Base-by-base conservation (phyloP, 1,140 invertebrate genomes). In the Cataglyphis hispanica region DNA sequence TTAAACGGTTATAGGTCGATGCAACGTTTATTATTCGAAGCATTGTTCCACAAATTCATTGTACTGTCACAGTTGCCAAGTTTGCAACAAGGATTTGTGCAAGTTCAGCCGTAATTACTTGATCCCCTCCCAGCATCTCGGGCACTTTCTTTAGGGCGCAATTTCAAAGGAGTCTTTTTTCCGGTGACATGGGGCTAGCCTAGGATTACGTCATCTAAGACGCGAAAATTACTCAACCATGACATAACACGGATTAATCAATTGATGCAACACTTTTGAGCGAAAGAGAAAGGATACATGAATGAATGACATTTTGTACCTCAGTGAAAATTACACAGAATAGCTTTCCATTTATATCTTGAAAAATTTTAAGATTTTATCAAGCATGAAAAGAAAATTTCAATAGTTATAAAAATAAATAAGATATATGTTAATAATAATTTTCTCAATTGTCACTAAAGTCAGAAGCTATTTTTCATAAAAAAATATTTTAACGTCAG, bases 121-220 rank as follows among this genome's bases (percentile, higher is more conserved):
- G 67, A 25, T 46, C 37, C 67, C 67, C 53, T 56, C 8, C 8
- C 7, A n/a, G 27, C 37, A 8, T 34, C 13, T 43, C 19, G 53
- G 19, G 19, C 25, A 53, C 66, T 60, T 81, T 83, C 78, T 64
- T 50, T 61, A 8, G 78, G 67, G 67, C 66, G 46, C 50, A 60
- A 81, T 67, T 37, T 72, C 78, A 7, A 22, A 40, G 31, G 16
- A 75, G 43, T 70, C 70, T 80, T 83, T 77, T 88, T 77, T 66
- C 13, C 46, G 46, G 43, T 70, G 69, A 84, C 64, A 67, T 72
- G 69, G 19, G 43, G 5, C 70, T 84, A 81, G 66, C 67, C 64
- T 86, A 74, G 67, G 5, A 83, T 83, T 83, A 46, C 66, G 37
- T 83, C 78, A 83, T 60, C 53, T 34, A 83, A 72, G 37, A 25